A percentile compares a stretch with the other conserved stretches of the same genome.
phyloP scores from a whole-genome alignment of 2,797 vertebrate genomes.

The Bovichtus diacanthus region DNA sequence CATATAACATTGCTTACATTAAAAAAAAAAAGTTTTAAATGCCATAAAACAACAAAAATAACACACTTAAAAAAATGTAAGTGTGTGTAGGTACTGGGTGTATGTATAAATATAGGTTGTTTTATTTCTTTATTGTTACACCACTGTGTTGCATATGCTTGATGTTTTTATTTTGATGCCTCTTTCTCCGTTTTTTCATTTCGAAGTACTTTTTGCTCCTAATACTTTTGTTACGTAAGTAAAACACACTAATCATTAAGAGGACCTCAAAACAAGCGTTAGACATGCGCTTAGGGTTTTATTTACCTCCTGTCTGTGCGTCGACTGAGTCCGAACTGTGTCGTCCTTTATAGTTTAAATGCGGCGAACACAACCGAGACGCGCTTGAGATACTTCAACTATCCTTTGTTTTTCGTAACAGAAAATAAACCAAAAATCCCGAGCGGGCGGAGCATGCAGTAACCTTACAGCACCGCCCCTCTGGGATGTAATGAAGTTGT shows the following conservation, averaged over 20 bases:
- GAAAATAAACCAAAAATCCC: background rate
- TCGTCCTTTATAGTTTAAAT: background rate
- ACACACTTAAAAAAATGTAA: too few relatives aligned
- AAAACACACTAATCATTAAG: background rate
- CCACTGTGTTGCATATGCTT: too few relatives aligned
- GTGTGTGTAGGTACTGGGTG: too few relatives aligned
- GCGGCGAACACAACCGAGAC: background rate
- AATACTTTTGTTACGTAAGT: background rate
- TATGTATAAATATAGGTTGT: too few relatives aligned
- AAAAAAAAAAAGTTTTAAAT: too few relatives aligned
- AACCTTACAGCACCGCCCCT: slow-evolving; percentile 13
- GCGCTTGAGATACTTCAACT: background rate
- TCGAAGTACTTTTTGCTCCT: too few relatives aligned
- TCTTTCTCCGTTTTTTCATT: too few relatives aligned
- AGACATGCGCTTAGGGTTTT: background rate
- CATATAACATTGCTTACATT: too few relatives aligned
- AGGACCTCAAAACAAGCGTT: background rate
- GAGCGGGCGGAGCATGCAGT: background rate
- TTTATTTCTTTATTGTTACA: too few relatives aligned
- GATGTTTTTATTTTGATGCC: too few relatives aligned
- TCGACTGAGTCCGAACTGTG: background rate
- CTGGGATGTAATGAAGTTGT: fast-evolving
- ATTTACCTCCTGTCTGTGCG: slow-evolving; percentile 37
- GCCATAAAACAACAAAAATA: too few relatives aligned
- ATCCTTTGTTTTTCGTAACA: background rate